phyloP scores from a whole-genome alignment of 30 jellyfish, hydroid and myxozoan genomes.

The Cassiopea xamachana region DNA sequence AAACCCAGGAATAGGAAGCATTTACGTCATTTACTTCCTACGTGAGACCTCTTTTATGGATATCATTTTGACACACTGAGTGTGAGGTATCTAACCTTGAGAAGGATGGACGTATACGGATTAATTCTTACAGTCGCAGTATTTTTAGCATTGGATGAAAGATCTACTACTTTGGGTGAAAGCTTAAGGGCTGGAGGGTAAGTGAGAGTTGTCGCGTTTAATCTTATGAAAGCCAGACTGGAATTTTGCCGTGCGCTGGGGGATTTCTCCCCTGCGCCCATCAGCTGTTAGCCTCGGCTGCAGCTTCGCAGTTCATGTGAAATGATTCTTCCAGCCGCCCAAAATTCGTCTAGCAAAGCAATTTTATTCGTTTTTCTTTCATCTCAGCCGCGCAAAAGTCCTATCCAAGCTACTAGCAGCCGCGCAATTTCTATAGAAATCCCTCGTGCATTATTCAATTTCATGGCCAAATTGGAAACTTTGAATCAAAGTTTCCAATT shows the following conservation, averaged over 20 bases:
- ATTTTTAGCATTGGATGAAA: not conserved
- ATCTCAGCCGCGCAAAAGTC: too few relatives aligned
- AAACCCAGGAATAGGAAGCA: not conserved
- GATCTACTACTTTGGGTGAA: not conserved
- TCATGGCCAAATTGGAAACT: too few relatives aligned
- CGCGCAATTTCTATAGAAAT: too few relatives aligned
- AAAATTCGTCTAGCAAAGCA: not conserved
- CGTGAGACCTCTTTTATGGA: not conserved
- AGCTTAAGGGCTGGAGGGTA: not conserved
- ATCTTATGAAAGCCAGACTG: too few relatives aligned
- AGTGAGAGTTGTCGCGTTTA: not conserved
- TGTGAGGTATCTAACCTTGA: not conserved
- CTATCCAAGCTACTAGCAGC: too few relatives aligned
- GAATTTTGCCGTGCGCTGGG: too few relatives aligned
- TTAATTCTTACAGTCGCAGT: not conserved
- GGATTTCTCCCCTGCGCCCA: too few relatives aligned
- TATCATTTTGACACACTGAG: not conserved
- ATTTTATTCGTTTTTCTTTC: not conserved
- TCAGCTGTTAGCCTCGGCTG: too few relatives aligned
- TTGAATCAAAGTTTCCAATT: too few relatives aligned
- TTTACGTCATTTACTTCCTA: not conserved
- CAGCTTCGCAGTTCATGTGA: too few relatives aligned
- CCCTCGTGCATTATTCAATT: too few relatives aligned
- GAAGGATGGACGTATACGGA: not conserved
- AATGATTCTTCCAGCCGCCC: not conserved